Evolutionary conservation across 2,888 invertebrate genomes (phyloP), one percentile per base, ranked within the genome.

Genomic region (Eristalis tenax): DNA sequence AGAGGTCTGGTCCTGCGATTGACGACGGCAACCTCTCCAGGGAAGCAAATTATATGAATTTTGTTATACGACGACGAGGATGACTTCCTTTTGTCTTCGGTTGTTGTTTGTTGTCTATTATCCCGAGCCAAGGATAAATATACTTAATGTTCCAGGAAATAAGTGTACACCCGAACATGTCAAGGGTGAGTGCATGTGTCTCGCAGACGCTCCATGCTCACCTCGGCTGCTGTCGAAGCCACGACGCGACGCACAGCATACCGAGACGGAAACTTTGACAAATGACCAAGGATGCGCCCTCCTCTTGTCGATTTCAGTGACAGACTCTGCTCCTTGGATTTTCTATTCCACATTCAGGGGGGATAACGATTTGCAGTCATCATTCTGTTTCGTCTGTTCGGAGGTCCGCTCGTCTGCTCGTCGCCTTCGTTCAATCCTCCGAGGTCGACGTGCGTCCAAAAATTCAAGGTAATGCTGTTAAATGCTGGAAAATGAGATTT

Each of bases 41-140:
- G 50, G 70, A 75, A 79, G 83, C 77, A 71, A 86, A 83, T 86
- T 86, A 66, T 70, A 75, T 65, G 26, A 83, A 56, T 78, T 85
- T 74, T 77, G 73, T 83, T 70, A 43, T 69, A 76, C 65, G 75
- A 57, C 40, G 18, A 65, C 65, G 38, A 38, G 22, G 38, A 40
- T 23, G 63, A 63, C 50, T 81, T 76, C 75, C 75, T 76, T 57
- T 80, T 80, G 74, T 80, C 63, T 80, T 75, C 50, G 18, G n/a
- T 18, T 50, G 50, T 61, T 74, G 28, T 40, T 59, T 22, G 59
- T 70, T 63, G 59, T 77, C 81, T 70, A 82, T 82, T 73, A 57
- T 82, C 63, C 61, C 43, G 40, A 64, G 59, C 69, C 50, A 71
- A 50, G 75, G 74, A 65, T 65, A 80, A 69, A 68, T 77, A 69